phyloP scores from a whole-genome alignment of 2,797 vertebrate species.

The Bradypus variegatus region DNA sequence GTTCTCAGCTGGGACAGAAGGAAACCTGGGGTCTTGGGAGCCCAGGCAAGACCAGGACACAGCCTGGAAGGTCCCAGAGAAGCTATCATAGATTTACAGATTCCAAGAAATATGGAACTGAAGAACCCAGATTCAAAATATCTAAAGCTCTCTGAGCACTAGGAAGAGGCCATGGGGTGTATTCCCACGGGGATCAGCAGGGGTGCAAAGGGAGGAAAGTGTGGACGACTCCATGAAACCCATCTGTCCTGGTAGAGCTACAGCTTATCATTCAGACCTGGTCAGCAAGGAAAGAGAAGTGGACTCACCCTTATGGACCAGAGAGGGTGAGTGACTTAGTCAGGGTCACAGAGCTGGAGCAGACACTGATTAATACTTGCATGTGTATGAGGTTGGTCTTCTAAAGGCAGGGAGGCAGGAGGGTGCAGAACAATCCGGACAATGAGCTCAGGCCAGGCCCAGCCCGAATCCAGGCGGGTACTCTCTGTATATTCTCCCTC shows the following conservation, averaged over 20 bases:
- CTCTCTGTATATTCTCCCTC: not conserved
- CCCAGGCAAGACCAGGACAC: not conserved
- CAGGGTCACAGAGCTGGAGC: not conserved
- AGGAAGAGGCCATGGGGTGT: not conserved
- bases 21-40: not conserved
- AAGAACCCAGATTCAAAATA: not conserved
- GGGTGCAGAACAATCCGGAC: not conserved
- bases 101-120: not conserved
- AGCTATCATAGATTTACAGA: not conserved
- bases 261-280: not conserved
- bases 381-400: not conserved
- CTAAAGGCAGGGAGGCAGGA: not conserved
- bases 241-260: not conserved
- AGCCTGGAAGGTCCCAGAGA: not conserved
- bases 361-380: not conserved
- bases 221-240: not conserved
- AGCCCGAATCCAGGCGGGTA: rapidly evolving
- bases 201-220: not conserved
- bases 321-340: not conserved
- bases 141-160: not conserved
- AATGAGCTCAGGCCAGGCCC: not conserved
- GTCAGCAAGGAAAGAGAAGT: not conserved
- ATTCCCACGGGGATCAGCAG: not conserved
- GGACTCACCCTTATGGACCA: not conserved
- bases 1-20: not conserved